These are phyloP conservation scores for Andrena hattorfiana DNA, from an alignment of 2,888 invertebrate species.

Conservation along the genomic window DNA sequence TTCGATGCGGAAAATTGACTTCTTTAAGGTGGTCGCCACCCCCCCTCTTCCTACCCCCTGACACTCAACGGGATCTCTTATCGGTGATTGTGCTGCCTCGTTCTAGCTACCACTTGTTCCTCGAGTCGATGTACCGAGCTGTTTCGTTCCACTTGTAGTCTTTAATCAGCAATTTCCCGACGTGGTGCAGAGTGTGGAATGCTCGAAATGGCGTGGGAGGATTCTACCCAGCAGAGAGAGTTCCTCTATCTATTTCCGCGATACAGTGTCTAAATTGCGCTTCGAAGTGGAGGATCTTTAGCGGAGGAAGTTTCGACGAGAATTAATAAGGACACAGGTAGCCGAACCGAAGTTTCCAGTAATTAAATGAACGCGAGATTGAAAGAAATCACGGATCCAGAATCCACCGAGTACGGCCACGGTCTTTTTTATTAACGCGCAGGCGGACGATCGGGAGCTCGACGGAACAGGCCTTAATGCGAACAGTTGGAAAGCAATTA, in stretches of 20 bases:
- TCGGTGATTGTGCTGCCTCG: constrained; percentile 16
- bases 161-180: background rate
- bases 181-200: background rate
- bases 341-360: constrained; percentile 43
- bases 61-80: constrained; percentile 32
- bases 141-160: constrained; percentile 5
- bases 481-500: constrained; percentile 46
- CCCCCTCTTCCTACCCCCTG: background rate
- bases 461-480: constrained; percentile 16
- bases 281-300: constrained; percentile 45
- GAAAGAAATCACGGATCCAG: constrained; percentile 32
- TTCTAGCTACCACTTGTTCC: background rate
- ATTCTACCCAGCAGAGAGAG: background rate
- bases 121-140: constrained; percentile 4
- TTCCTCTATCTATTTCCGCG: background rate
- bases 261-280: constrained; percentile 21
- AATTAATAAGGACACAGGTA: constrained; percentile 58
- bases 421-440: constrained; percentile 62
- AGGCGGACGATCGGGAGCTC: constrained; percentile 21
- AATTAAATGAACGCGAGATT: constrained; percentile 63
- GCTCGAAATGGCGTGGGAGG: background rate
- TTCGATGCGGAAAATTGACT: constrained; percentile 59
- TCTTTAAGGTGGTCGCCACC: constrained; percentile 15
- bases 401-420: constrained; percentile 21
- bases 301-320: constrained; percentile 41